phyloP scores from a whole-genome alignment of 2,113 vertebrate genomes.

The Clarias macrocephalus region DNA sequence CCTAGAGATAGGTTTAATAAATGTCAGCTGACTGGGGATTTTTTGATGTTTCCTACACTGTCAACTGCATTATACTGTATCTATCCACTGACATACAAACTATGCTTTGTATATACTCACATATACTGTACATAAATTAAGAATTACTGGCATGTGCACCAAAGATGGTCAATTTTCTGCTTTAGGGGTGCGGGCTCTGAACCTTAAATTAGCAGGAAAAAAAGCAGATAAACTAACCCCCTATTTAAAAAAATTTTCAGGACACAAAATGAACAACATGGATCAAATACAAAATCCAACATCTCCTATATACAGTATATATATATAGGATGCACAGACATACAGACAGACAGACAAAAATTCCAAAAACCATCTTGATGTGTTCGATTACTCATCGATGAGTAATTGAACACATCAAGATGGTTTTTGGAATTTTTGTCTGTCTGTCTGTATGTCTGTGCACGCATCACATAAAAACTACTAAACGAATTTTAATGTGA shows the following conservation, averaged over 20 bases:
- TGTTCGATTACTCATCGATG: no score
- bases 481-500: no score
- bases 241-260: no score
- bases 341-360: no score
- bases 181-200: neutral
- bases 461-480: no score
- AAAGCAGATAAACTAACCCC: no score
- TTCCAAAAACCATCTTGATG: no score
- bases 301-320: neutral
- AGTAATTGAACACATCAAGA: no score
- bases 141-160: neutral
- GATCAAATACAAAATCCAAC: neutral
- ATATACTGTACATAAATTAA: neutral
- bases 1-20: constrained; percentile 48
- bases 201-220: no score
- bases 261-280: neutral
- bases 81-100: neutral
- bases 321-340: no score
- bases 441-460: no score
- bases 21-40: constrained; percentile 19
- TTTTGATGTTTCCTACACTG: neutral
- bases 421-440: no score
- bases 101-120: neutral
- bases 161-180: neutral
- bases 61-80: neutral